phyloP scores from a whole-genome alignment of 2,888 invertebrate species.

The Xestia ashworthii region DNA sequence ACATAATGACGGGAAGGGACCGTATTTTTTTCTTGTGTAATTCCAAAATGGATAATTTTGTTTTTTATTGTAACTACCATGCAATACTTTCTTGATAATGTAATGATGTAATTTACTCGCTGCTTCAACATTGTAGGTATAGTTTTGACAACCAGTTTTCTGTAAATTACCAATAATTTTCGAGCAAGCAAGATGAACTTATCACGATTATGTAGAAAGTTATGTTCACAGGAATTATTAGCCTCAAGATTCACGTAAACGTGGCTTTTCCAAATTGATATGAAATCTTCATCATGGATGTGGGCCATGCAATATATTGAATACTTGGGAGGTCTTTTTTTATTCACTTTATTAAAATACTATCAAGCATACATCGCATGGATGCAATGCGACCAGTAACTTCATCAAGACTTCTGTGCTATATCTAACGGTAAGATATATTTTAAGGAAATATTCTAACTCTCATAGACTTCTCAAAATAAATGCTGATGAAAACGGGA shows the following conservation, averaged over 20 bases:
- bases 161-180: conserved; percentile 58
- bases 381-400: not conserved
- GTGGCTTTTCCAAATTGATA: conserved; percentile 53
- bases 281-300: conserved; percentile 47
- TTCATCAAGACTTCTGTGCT: not conserved
- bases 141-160: conserved; percentile 57
- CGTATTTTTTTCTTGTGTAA: conserved; percentile 57
- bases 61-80: conserved; percentile 56
- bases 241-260: conserved; percentile 48
- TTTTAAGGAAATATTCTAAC: not conserved
- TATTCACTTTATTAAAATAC: not conserved
- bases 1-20: conserved; percentile 63
- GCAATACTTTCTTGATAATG: conserved; percentile 59
- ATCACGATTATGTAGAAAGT: conserved; percentile 64
- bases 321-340: conserved; percentile 48
- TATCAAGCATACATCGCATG: rapidly evolving
- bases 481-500: not conserved
- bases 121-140: conserved; percentile 42
- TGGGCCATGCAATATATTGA: conserved; percentile 24
- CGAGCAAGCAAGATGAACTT: conserved; percentile 53
- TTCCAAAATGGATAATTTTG: conserved; percentile 57
- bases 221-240: conserved; percentile 52
- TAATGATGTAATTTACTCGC: conserved; percentile 57
- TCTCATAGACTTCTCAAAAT: not conserved
- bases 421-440: not conserved